A percentile compares a stretch with the other conserved stretches of the same genome.
Evolutionary conservation across 2,113 vertebrate species (phyloP).

Genomic region (Muscicapa adusta): DNA sequence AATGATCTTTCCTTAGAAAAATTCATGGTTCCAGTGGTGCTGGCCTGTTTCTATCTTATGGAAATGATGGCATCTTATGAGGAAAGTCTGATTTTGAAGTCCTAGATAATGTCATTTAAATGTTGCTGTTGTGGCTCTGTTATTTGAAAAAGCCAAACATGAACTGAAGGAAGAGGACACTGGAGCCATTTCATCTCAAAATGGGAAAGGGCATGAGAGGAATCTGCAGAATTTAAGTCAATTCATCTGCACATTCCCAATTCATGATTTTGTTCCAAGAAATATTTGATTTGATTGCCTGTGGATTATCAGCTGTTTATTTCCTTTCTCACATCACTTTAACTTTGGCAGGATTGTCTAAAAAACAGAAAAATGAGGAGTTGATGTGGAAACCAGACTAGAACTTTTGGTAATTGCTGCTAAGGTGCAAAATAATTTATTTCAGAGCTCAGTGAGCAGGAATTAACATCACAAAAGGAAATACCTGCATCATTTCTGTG

Average conservation of each 20-base stretch:
- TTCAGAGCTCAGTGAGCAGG: neutral
- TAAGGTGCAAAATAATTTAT: neutral
- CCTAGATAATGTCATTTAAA: neutral
- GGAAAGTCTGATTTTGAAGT: neutral
- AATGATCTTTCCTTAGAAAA: neutral
- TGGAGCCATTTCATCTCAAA: neutral
- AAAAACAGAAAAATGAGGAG: neutral
- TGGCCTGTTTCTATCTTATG: neutral
- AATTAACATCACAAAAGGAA: neutral
- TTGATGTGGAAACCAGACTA: neutral
- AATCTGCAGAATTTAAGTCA: neutral
- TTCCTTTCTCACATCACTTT: neutral
- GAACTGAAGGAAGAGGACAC: neutral
- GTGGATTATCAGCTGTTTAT: neutral
- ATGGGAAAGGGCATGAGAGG: rapidly evolving
- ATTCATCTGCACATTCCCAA: neutral
- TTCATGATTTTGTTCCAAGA: neutral
- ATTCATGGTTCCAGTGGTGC: neutral
- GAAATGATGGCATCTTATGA: neutral
- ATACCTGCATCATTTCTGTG: neutral
- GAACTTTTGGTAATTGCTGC: neutral
- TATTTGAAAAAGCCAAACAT: neutral
- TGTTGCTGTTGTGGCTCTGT: neutral
- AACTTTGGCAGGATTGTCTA: neutral
- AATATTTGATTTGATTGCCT: neutral